Percentiles rank a stretch among this genome's conserved stretches.
Evolutionary conservation across 2,113 vertebrate species (phyloP).

Genomic region (Chlorodrepanis virens): DNA sequence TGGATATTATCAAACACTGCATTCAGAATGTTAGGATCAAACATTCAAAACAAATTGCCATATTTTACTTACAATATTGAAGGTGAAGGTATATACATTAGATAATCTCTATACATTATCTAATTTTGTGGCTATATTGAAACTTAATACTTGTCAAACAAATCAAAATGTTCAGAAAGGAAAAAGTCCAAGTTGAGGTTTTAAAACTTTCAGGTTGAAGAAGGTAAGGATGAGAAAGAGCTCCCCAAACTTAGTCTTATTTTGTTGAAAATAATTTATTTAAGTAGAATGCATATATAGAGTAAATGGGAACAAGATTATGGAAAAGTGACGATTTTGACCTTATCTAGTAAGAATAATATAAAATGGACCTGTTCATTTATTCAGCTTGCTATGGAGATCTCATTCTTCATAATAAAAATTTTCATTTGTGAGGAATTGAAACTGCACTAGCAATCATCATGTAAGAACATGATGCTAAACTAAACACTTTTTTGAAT

Average conservation of each 20-base stretch:
- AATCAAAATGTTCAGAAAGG: neutral
- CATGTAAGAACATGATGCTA: rapidly evolving
- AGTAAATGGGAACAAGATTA: neutral
- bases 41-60: neutral
- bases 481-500: neutral
- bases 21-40: neutral
- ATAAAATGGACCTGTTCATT: neutral
- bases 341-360: neutral
- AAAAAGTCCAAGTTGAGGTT: neutral
- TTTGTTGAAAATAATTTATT: neutral
- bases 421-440: neutral
- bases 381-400: neutral
- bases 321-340: neutral
- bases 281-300: neutral
- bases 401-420: neutral
- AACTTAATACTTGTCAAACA: neutral
- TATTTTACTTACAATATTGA: neutral
- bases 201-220: neutral
- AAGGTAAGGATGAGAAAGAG: neutral
- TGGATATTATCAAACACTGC: neutral
- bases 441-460: neutral
- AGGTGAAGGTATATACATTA: neutral
- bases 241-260: neutral
- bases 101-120: neutral
- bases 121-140: neutral